Evolutionary conservation across 2,113 vertebrate species (phyloP), one percentile per base, ranked within the genome.

Genomic region (Phycodurus eques): DNA sequence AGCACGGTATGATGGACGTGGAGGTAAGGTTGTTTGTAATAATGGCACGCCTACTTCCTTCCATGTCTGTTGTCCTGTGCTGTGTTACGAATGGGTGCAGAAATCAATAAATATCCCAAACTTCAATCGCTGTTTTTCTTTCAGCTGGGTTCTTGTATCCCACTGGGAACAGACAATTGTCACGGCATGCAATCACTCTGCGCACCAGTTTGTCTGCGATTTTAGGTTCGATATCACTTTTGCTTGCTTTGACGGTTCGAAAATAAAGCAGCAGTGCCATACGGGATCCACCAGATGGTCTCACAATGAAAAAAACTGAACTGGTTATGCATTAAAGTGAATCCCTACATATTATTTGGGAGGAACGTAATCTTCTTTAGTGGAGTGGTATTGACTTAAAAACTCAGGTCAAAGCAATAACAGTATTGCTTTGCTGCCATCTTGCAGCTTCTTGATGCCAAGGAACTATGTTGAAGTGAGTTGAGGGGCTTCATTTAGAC

Each of bases 1-100:
- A 76, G 79, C 72, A 19, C 73, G 64, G 2, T 43, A 22, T 82
- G 79, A 85, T 85, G 82, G 75, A 83, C 83, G 82, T 63, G 63
- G 68, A 73, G 75, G 63, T 31, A 75, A 73, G 44, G 57, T 56
- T 54, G 70, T 71, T 59, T 74, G 76, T 79, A 83, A 77, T 85
- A 80, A 78, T 77, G 78, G 77, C 86, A 85, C 60, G 76, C 70
- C 80, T 84, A 85, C 74, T 56, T 92, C 93, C 94, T 80, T 87
- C 75, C 72, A 72, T 46, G 76, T 85, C 81, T 84, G 71, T 68
- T 63, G 74, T 49, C 73, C 71, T 73, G n/a, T 61, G 72, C 77
- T 72, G 78, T 67, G 31, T 15, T 4, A 61, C 14, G 17, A 39
- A 61, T 61, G 27, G 13, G 27, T 9, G 14, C 59, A 61, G 59